phyloP scores from a whole-genome alignment of 2,888 invertebrate species.

The Tetanocera ferruginea region DNA sequence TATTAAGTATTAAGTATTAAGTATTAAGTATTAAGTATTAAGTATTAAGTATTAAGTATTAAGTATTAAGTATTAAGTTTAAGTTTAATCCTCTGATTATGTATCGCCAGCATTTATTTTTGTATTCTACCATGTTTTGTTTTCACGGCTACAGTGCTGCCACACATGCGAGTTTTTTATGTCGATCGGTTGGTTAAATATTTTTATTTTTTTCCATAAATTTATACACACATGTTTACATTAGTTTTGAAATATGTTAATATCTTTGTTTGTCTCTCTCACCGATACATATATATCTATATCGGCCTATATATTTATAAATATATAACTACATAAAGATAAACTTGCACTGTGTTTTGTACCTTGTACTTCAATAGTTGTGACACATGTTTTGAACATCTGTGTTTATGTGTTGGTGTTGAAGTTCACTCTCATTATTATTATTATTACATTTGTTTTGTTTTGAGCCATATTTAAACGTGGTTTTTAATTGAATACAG shows the following conservation, averaged over 20 bases:
- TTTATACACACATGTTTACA: background rate
- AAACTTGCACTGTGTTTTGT: background rate
- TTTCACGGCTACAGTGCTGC: conserved; percentile 6
- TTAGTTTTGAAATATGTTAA: background rate
- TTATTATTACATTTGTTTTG: background rate
- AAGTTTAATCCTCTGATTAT: background rate
- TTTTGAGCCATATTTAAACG: background rate
- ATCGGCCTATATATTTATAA: background rate
- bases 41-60: too few relatives aligned
- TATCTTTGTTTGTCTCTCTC: too few relatives aligned
- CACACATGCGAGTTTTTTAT: background rate
- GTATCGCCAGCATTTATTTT: background rate
- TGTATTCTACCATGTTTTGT: background rate
- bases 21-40: too few relatives aligned
- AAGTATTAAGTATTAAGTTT: too few relatives aligned
- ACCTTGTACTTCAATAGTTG: background rate
- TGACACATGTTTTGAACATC: background rate
- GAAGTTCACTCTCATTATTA: background rate
- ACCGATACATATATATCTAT: too few relatives aligned
- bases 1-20: too few relatives aligned
- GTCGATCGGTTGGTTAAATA: background rate
- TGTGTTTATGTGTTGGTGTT: background rate
- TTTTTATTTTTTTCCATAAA: background rate
- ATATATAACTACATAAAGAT: background rate
- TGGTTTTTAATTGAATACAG: conserved; percentile 20